phyloP scores from a whole-genome alignment of 2,797 vertebrate species.

The Sparidentex hasta region DNA sequence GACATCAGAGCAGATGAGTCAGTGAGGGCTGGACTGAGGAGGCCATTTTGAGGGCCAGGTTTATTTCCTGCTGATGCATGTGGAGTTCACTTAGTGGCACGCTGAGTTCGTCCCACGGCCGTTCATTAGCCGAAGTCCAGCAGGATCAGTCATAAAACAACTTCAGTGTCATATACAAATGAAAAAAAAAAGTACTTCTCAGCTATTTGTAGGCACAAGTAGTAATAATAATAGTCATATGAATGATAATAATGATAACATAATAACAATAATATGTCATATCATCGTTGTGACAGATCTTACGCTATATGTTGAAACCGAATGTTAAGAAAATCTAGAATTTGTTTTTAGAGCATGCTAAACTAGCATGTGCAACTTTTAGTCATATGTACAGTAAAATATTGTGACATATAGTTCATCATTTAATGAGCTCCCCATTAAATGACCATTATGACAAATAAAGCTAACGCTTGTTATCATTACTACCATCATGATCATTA shows the following conservation, averaged over 20 bases:
- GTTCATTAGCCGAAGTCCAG: conserved; percentile 65
- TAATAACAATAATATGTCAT: conserved; percentile 46
- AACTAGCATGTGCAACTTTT: conserved; percentile 62
- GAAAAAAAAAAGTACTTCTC: conserved; percentile 67
- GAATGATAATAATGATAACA: conserved; percentile 77
- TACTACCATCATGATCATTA: conserved; percentile 76
- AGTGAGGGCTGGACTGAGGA: conserved; percentile 57
- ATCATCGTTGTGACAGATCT: conserved; percentile 43
- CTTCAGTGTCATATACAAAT: conserved; percentile 80
- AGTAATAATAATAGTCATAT: conserved; percentile 76
- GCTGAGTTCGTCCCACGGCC: conserved; percentile 36
- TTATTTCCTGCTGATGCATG: conserved; percentile 58
- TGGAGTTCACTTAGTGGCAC: conserved; percentile 51
- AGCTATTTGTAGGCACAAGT: conserved; percentile 73
- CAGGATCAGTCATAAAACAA: conserved; percentile 76
- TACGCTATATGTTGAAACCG: conserved; percentile 16
- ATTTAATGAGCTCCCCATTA: conserved; percentile 33
- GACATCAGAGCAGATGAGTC: conserved; percentile 60
- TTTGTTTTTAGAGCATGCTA: conserved; percentile 41
- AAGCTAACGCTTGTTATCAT: conserved; percentile 68
- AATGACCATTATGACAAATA: conserved; percentile 39
- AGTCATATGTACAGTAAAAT: conserved; percentile 48
- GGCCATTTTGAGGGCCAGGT: conserved; percentile 65
- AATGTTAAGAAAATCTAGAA: conserved; percentile 49
- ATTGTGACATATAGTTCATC: conserved; percentile 18